Evolutionary conservation across 2,113 vertebrate species (phyloP).

Genomic region (Engraulis encrasicolus): DNA sequence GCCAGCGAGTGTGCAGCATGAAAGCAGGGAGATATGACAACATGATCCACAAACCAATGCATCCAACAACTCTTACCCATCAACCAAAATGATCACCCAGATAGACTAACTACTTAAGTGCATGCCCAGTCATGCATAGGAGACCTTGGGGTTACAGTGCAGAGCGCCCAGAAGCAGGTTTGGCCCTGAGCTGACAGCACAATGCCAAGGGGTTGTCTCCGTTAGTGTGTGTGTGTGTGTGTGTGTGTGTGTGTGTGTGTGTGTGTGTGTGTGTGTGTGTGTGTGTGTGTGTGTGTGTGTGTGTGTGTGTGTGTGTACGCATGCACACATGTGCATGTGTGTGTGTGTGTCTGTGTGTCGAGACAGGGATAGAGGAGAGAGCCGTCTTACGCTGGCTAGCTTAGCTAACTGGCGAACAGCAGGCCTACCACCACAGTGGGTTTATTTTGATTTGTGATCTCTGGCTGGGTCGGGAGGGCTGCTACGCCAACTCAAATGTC

Average conservation of each 20-base stretch:
- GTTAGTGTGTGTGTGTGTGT: neutral
- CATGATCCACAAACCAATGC: neutral
- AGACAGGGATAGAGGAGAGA: neutral
- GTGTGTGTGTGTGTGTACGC: neutral
- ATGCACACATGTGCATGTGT: neutral
- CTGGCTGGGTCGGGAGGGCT: neutral
- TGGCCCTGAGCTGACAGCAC: neutral
- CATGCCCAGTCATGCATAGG: neutral
- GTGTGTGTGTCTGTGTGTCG: too few relatives aligned
- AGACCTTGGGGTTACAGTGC: neutral
- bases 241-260: neutral
- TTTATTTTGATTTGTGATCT: conserved; percentile 14
- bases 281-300: neutral
- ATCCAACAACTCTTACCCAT: neutral
- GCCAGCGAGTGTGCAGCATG: too few relatives aligned
- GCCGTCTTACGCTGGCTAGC: neutral
- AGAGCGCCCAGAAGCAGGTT: neutral
- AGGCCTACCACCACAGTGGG: neutral
- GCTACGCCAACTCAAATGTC: neutral
- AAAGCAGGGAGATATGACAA: neutral
- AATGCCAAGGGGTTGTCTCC: neutral
- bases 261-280: neutral
- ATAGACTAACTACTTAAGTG: neutral
- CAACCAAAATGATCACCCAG: neutral
- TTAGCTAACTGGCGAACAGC: neutral